Conservation (phyloP, 2,888 invertebrate species). For the Mycalesis mineus region DNA sequence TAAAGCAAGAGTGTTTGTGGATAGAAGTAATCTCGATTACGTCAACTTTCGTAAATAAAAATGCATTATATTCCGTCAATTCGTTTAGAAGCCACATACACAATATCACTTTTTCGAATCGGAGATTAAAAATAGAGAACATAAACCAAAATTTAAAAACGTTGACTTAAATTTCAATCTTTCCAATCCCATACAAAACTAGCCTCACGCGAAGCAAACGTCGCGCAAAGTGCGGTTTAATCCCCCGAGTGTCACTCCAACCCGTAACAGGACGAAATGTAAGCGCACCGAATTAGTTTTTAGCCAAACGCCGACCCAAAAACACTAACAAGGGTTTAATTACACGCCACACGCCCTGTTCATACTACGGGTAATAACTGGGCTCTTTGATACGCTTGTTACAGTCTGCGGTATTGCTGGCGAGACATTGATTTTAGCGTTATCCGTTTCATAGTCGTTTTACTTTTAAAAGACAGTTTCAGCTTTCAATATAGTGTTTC, state of each 20-base stretch:
- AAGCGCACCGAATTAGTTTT: slow-evolving; percentile 60
- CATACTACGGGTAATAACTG: neutral
- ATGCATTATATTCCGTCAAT: no score
- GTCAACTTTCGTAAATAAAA: no score
- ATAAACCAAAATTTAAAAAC: neutral
- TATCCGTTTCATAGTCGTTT: no score
- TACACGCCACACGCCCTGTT: slow-evolving; percentile 34
- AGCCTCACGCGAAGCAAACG: slow-evolving; percentile 33
- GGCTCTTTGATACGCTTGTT: neutral
- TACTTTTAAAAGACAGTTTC: no score
- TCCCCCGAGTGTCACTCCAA: slow-evolving; percentile 33
- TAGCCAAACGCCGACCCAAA: slow-evolving; percentile 40
- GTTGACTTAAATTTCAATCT: neutral
- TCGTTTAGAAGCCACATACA: no score
- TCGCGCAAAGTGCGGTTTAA: slow-evolving; percentile 46
- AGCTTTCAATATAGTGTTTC: no score
- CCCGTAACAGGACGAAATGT: slow-evolving; percentile 20
- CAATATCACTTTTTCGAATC: no score
- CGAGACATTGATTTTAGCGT: no score
- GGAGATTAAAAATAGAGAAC: no score
- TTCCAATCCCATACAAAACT: slow-evolving; percentile 1
- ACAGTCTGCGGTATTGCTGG: no score
- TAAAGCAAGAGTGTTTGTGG: no score
- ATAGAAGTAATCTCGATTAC: no score
- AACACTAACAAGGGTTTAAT: slow-evolving; percentile 49